Base-by-base conservation (phyloP, 2,888 invertebrate genomes). In the Drosophila acutilabella region DNA sequence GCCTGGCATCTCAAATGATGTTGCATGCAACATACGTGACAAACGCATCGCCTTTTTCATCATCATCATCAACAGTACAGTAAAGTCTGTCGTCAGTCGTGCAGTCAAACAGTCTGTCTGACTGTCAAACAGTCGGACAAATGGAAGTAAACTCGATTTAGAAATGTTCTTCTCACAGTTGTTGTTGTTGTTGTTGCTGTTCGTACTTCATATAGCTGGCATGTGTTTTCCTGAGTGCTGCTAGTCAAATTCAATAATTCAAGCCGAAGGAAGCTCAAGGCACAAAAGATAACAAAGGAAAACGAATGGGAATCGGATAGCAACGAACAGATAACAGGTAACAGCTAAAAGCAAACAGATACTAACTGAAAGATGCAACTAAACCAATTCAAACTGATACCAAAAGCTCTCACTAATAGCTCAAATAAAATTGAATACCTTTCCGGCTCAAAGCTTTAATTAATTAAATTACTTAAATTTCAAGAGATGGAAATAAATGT, bases 241-340 rank as follows among this genome's bases (percentile, higher is more conserved):
- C 61, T 64, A 66, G 83, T 83, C 83, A 75, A 81, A 78, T 83
- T 83, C 80, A 81, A 83, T 82, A 82, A 81, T 83, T 83, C 84
- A 82, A 73, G 58, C 72, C 60, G 52, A 64, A 71, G 64, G 48
- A 48, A 53, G 60, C 40, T 16, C 68, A 36, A 11, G 30, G 30
- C 33, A 36, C 50, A 36, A n/a, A 52, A 14, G 48, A 44, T n/a
- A 59, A 60, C 69, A 64, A 70, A 57, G 65, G 50, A 51, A 64
- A 45, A 36, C 57, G 57, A 38, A 50, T 44, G n/a, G 50, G 26
- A 41, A 41, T 42, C 50, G 42, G 59, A 26, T 48, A 48, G 16
- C 48, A 48, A 30, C 30, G 14, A 58, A 50, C 16, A 13, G 26
- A 40, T 16, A 45, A 16, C 45, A 57, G 50, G 13, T 30, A 26